Base-by-base conservation (phyloP, 1,140 invertebrate genomes). In the Papilio glaucus region DNA sequence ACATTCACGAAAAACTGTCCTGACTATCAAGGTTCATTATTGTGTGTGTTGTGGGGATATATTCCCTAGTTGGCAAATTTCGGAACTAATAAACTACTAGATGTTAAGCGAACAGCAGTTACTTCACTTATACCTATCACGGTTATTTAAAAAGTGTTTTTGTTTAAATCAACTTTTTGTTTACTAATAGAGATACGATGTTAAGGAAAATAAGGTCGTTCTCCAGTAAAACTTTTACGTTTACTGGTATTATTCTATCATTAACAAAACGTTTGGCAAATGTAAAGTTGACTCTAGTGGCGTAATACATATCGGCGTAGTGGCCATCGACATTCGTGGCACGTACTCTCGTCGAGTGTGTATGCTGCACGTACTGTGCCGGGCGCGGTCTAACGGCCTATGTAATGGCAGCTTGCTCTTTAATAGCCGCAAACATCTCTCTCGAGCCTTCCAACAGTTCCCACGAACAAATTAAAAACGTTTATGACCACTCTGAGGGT, bases 301-400 rank as follows among this genome's bases (percentile, higher is more conserved):
- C 18, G 63, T 67, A 38, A 68, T 41, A 68, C 41, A 65, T 41
- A 24, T 38, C 62, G 1, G 15, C 8, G 62, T 49, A 49, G 21
- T 57, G 18, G 2, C 21, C 41, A 18, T 68, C 24, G 38, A 45
- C 1, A 68, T 68, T 68, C 65, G 39, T 9, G 12, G 65, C 88
- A 90, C 87, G 87, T 90, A n/a, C 81, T 76, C 62, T 74, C 77
- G 75, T 85, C 83, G 82, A 82, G 85, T 84, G 85, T 77, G 83
- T 77, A 85, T 84, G 83, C 85, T 77, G 82, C 88, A 90, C 89
- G 89, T 90, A 82, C n/a, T n/a, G n/a, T n/a, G n/a, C n/a, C n/a
- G 78, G 76, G 80, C 71, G 57, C 45, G 77, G 80, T 86, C 85
- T 89, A 90, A 90, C 86, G 80, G 82, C 79, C 85, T 76, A 79